These are phyloP conservation scores for Oreochromis spilurus DNA, from an alignment of 2,113 vertebrate species.

Conservation along the genomic window DNA sequence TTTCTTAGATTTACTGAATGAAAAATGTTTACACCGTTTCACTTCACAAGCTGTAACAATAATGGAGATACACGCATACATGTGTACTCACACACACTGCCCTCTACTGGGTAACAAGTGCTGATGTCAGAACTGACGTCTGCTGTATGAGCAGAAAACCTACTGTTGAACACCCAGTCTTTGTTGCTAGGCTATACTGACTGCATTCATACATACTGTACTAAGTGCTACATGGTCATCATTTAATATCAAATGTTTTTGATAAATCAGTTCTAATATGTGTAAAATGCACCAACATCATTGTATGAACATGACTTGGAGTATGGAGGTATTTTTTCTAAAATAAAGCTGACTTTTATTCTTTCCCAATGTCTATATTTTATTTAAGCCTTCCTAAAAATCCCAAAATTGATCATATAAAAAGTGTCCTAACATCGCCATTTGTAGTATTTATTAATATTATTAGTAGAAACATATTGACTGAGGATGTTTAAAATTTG, in stretches of 20 bases:
- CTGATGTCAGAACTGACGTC: neutral
- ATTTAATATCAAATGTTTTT: constrained; percentile 10
- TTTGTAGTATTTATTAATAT: neutral
- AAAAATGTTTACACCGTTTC: constrained; percentile 37
- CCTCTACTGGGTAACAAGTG: constrained; percentile 51
- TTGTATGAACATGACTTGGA: neutral
- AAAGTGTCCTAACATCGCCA: neutral
- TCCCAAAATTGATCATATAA: neutral
- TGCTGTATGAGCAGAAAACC: neutral
- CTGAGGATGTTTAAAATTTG: neutral
- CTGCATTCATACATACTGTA: neutral
- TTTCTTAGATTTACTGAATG: neutral
- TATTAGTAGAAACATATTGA: neutral
- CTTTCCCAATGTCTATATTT: neutral
- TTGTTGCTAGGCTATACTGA: neutral
- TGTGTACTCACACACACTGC: constrained; percentile 19
- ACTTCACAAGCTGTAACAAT: neutral
- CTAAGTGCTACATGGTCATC: neutral
- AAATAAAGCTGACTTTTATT: neutral
- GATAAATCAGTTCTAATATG: constrained; percentile 32
- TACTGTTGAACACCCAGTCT: neutral
- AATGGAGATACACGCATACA: neutral
- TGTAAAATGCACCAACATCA: neutral
- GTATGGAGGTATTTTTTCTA: neutral
- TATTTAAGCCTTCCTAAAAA: neutral